These are phyloP conservation scores for Cassiopea andromeda DNA, from an alignment of 30 jellyfish, hydroid and myxozoan species.

Conservation along the genomic window DNA sequence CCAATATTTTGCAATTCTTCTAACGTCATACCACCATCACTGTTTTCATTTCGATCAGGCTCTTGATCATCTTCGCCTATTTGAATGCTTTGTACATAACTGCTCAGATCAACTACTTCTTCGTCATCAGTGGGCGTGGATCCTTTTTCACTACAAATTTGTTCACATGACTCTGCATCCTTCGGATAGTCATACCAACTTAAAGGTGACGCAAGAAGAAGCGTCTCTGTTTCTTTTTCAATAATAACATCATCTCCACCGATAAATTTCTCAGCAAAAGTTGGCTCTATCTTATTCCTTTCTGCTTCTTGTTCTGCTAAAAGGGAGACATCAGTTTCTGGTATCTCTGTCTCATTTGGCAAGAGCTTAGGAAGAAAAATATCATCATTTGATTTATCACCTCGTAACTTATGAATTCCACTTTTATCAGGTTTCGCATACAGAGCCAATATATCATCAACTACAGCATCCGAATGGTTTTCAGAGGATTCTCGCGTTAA, in stretches of 20 bases:
- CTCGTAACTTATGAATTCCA: background rate
- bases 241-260: background rate
- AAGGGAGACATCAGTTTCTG: slow-evolving; percentile 14
- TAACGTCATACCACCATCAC: background rate
- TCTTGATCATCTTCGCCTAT: background rate
- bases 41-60: background rate
- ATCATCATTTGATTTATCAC: background rate
- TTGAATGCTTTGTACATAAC: background rate
- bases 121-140: background rate
- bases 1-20: slow-evolving; percentile 17
- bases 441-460: background rate
- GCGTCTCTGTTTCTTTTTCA: background rate
- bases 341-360: background rate
- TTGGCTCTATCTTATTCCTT: background rate
- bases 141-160: background rate
- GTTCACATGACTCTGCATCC: background rate
- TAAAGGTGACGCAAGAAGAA: background rate
- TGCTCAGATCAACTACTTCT: slow-evolving; percentile 2
- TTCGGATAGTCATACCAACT: background rate
- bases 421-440: slow-evolving; percentile 5
- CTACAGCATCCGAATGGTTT: background rate
- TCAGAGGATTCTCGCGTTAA: background rate
- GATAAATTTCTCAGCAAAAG: background rate
- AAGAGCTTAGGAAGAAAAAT: background rate
- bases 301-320: background rate